Conservation (phyloP, 1,140 invertebrate genomes). For the Phenacoccus solenopsis region DNA sequence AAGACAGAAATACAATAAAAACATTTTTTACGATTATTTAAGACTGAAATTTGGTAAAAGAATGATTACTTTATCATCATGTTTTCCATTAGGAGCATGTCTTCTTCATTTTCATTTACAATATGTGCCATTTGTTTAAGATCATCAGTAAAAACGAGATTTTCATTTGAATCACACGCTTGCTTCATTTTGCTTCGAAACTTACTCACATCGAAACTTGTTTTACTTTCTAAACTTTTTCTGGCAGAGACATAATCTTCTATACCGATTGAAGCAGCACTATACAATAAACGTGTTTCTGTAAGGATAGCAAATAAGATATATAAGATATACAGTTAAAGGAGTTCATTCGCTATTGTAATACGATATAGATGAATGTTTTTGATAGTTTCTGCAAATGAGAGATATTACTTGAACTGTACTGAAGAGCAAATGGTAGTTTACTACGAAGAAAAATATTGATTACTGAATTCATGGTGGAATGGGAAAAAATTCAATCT, state of each 20-base stretch:
- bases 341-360: too few species aligned
- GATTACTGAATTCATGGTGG: too few species aligned
- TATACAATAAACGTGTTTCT: neutral
- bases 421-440: too few species aligned
- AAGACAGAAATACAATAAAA: constrained; percentile 20
- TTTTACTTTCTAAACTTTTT: neutral
- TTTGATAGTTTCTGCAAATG: too few species aligned
- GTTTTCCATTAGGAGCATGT: constrained; percentile 47
- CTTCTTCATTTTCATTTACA: constrained; percentile 41
- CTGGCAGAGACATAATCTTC: neutral
- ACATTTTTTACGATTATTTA: neutral
- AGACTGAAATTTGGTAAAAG: constrained; percentile 18
- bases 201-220: neutral
- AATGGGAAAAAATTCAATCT: too few species aligned
- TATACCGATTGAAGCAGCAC: neutral
- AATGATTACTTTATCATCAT: constrained; percentile 51
- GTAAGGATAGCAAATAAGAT: too few species aligned
- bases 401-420: too few species aligned
- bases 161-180: constrained; percentile 29
- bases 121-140: constrained; percentile 67
- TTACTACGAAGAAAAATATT: too few species aligned
- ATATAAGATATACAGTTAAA: too few species aligned
- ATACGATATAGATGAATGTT: too few species aligned
- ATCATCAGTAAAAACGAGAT: constrained; percentile 69
- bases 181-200: neutral